These are phyloP conservation scores for Rosalia funebris DNA, from an alignment of 2,888 invertebrate genomes.

Conservation along the genomic window DNA sequence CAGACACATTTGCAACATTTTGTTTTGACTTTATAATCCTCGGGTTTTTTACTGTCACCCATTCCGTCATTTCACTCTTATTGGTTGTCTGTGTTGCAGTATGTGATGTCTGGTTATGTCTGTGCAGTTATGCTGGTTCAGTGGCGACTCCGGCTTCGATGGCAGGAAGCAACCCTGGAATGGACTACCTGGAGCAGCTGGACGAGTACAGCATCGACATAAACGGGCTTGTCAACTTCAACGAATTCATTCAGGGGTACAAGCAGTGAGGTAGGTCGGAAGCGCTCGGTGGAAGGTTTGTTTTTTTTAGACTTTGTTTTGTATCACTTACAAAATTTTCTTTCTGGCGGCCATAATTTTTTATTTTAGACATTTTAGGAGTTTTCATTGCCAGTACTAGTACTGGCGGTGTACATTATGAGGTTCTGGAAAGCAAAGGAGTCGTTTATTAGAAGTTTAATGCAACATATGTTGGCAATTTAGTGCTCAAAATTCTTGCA, in stretches of 20 bases:
- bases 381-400: background rate
- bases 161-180: slow-evolving; percentile 51
- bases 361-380: slow-evolving; percentile 7
- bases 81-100: slow-evolving; percentile 65
- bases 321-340: slow-evolving; percentile 10
- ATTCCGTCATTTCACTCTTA: slow-evolving; percentile 32
- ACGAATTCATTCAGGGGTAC: slow-evolving; percentile 59
- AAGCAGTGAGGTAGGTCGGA: slow-evolving; percentile 42
- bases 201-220: slow-evolving; percentile 60
- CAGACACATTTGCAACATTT: slow-evolving; percentile 63
- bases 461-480: background rate
- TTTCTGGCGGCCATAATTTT: slow-evolving; percentile 32
- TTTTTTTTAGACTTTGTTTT: background rate
- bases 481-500: background rate
- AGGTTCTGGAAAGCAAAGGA: background rate
- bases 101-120: slow-evolving; percentile 65
- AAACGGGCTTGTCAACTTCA: slow-evolving; percentile 59
- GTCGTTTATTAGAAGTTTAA: slow-evolving; percentile 18
- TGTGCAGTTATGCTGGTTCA: slow-evolving; percentile 64
- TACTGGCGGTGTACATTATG: background rate
- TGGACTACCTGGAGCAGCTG: slow-evolving; percentile 60
- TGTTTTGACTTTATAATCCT: slow-evolving; percentile 12
- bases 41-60: slow-evolving; percentile 11
- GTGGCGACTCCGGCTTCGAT: slow-evolving; percentile 58
- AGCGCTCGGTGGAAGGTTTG: background rate